Conservation (phyloP, 2,113 vertebrate species). For the Microcebus jonahi region DNA sequence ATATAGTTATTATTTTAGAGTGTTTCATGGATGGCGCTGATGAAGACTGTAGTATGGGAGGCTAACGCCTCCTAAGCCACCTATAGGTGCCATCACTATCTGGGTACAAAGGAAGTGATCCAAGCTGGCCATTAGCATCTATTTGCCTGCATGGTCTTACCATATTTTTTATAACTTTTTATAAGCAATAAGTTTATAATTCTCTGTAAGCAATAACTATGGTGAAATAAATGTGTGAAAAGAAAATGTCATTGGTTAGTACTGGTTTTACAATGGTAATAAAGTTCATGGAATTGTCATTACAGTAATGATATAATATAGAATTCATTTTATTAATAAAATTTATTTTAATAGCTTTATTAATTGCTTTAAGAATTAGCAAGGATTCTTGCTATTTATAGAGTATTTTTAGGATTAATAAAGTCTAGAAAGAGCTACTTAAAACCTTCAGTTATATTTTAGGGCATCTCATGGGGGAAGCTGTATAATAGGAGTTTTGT, state of each 20-base stretch:
- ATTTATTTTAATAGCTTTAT: conserved; percentile 18
- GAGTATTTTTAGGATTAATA: neutral
- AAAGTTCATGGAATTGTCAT: neutral
- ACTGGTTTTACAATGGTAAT: conserved; percentile 23
- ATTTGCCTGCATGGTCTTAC: neutral
- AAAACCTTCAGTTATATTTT: neutral
- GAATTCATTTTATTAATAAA: conserved; percentile 20
- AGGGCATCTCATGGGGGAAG: neutral
- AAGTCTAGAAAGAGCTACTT: neutral
- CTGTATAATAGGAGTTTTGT: neutral
- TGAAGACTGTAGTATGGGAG: neutral
- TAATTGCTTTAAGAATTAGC: neutral
- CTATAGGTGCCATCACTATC: neutral
- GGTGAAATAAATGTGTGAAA: neutral
- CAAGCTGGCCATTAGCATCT: neutral
- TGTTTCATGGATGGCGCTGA: neutral
- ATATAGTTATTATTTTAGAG: neutral
- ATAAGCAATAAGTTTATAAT: neutral
- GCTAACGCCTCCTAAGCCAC: neutral
- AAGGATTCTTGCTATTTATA: no score
- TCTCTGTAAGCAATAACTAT: neutral
- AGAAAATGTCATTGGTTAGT: neutral
- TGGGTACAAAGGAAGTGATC: neutral
- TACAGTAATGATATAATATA: neutral
- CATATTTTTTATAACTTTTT: neutral